Evolutionary conservation across 2,888 invertebrate genomes (phyloP).

Genomic region (Pterobdella sp.): DNA sequence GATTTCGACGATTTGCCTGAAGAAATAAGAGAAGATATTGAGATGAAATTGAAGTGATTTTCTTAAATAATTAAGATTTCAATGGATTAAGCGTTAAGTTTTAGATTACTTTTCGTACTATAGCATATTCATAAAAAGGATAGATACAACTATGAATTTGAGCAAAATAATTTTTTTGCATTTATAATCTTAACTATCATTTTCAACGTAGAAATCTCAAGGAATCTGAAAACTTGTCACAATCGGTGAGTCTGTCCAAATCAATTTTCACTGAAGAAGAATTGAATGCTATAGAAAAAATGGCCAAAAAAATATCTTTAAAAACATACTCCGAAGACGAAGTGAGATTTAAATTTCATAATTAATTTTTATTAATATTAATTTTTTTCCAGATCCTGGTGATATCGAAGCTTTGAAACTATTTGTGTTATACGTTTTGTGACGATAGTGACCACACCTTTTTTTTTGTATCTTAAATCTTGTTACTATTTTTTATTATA

Average conservation of each 20-base stretch:
- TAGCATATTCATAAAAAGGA: no score
- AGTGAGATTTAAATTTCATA: constrained; percentile 6
- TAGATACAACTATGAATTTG: neutral
- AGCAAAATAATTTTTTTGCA: neutral
- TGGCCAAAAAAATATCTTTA: neutral
- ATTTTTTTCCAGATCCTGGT: neutral
- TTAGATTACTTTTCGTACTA: no score
- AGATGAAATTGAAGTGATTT: neutral
- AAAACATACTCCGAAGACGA: neutral
- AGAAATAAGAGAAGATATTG: neutral
- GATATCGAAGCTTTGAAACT: neutral
- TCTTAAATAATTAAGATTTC: no score
- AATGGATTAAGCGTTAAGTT: no score
- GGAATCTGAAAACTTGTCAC: constrained; percentile 14
- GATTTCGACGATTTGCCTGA: neutral
- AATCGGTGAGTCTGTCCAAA: neutral
- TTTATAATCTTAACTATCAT: neutral
- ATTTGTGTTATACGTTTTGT: neutral
- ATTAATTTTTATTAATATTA: neutral
- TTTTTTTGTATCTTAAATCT: neutral
- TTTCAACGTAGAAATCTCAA: constrained; percentile 9
- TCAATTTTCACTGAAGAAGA: neutral
- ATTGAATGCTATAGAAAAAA: neutral
- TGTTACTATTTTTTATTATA: neutral
- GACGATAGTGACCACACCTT: neutral